phyloP scores from a whole-genome alignment of 2,113 vertebrate species.

The Pagrus major region DNA sequence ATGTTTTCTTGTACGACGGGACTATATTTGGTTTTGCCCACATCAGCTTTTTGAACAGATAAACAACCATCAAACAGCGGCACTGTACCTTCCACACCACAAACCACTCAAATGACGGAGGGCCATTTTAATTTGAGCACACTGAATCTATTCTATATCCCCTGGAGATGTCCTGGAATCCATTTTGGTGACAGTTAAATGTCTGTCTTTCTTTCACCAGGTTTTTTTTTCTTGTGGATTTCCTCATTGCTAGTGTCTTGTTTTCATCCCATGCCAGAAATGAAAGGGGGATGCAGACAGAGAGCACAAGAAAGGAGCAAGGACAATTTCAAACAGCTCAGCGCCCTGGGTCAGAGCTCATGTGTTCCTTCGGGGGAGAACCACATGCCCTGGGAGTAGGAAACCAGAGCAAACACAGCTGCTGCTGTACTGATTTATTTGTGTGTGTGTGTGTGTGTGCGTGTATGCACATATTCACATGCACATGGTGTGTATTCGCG shows the following conservation, averaged over 20 bases:
- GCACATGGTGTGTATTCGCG: background rate
- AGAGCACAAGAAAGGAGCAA: conserved; percentile 49
- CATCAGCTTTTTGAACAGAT: conserved; percentile 55
- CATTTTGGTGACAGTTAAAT: conserved; percentile 52
- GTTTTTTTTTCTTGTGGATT: conserved; percentile 30
- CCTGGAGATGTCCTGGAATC: conserved; percentile 45
- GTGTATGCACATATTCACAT: background rate
- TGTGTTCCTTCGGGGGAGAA: conserved; percentile 63
- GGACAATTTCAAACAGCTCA: conserved; percentile 70
- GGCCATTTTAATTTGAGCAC: conserved; percentile 21
- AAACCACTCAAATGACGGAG: conserved; percentile 27
- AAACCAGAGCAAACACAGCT: conserved; percentile 74
- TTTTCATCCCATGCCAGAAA: conserved; percentile 69
- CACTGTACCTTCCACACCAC: conserved; percentile 27
- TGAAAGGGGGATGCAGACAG: conserved; percentile 48
- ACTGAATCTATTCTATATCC: conserved; percentile 39
- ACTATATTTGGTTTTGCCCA: conserved; percentile 59
- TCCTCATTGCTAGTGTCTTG: conserved; percentile 50
- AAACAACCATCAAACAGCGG: conserved; percentile 65
- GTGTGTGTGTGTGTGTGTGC: conserved; percentile 6
- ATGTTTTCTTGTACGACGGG: conserved; percentile 45
- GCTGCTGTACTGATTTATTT: conserved; percentile 35
- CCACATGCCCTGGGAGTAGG: conserved; percentile 51
- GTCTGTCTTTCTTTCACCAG: conserved; percentile 33
- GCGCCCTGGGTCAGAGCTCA: conserved; percentile 70